Conservation (phyloP, 2,113 vertebrate species). For the Nipponia nippon region DNA sequence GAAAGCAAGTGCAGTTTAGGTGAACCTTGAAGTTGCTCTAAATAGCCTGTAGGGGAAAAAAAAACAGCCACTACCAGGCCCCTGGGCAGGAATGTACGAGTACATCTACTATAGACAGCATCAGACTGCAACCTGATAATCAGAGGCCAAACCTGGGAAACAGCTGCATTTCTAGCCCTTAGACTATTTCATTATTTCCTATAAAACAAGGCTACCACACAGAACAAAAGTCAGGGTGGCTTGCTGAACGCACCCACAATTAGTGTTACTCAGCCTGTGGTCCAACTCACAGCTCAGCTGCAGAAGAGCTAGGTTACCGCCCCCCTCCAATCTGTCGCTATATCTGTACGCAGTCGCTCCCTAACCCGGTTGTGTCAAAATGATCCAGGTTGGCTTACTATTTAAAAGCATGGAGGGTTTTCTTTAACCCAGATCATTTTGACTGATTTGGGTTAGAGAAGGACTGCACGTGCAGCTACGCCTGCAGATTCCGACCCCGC, state of each 20-base stretch:
- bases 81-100: background rate
- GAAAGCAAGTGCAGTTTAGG: background rate
- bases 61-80: background rate
- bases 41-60: background rate
- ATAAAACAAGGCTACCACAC: background rate
- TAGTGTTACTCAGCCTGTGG: background rate
- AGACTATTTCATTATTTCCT: background rate
- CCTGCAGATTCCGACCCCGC: background rate
- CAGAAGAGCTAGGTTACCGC: background rate
- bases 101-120: background rate
- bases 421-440: conserved; percentile 47
- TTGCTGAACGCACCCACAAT: background rate
- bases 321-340: background rate
- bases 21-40: background rate
- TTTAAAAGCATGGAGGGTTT: conserved; percentile 44
- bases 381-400: conserved; percentile 59
- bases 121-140: background rate
- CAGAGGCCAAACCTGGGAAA: background rate
- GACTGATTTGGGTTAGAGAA: conserved; percentile 58
- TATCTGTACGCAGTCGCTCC: background rate
- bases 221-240: background rate
- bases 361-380: conserved; percentile 62
- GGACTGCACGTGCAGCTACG: background rate
- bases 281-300: background rate
- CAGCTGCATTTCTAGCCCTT: background rate